Base-by-base conservation (phyloP, 2,113 vertebrate species). In the Carassius carassius region DNA sequence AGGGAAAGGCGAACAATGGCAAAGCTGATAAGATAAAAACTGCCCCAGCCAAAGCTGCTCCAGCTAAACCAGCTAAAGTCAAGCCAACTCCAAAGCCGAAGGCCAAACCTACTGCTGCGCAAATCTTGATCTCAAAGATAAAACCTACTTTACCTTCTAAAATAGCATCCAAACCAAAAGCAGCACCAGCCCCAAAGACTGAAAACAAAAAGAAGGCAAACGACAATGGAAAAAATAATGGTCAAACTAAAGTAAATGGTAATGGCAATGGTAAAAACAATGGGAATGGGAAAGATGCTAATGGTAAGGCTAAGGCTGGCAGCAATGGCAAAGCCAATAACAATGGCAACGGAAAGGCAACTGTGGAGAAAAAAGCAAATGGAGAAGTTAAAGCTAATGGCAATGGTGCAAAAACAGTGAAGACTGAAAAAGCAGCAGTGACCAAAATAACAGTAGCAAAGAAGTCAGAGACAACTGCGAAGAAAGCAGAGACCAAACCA, bases 101-200 rank as follows among this genome's bases (percentile, higher is more conserved):
- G 62, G 80, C 75, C 23, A 94, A 94, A 81, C 10, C 86, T 17
- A 51, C 79, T 51, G 63, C 79, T 12, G 79, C 7, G 9, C 41
- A 81, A n/a, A 1, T 88, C 80, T 87, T 93, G 44, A 84, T 93
- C 72, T 93, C 92, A 56, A 94, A 92, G 87, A 92, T 93, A 88
- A 94, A 91, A 86, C 88, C 88, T 67, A 94, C 91, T 62, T 37
- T 89, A 84, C 75, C 85, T 25, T 54, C 85, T 84, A 94, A 93
- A 76, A 2, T 70, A 80, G 84, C 25, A 84, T 49, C 92, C 67
- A 92, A 92, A 82, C 17, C 92, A 16, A 95, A 93, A 84, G 88
- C 89, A 1, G 91, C 92, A 81, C 86, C 88, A 67, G 88, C 90
- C 80, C 83, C 89, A 17, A 91, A 90, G 87, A 86, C 67, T 74